Conservation (phyloP, 2,888 invertebrate species). For the Plagodis pulveraria region DNA sequence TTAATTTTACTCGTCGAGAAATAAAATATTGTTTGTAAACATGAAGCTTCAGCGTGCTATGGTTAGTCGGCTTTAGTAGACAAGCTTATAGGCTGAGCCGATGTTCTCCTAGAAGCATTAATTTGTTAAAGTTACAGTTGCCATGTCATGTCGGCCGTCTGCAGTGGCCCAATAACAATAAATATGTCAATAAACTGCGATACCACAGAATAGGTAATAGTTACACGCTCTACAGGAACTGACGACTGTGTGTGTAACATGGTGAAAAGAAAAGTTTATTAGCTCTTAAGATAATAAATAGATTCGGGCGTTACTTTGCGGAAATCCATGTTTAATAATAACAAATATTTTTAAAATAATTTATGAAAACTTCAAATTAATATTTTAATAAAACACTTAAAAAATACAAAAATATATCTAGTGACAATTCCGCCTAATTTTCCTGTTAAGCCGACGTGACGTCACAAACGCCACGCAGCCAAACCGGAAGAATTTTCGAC, state of each 20-base stretch:
- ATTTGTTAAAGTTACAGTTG: constrained; percentile 46
- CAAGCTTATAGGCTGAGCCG: constrained; percentile 26
- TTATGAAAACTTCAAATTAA: no score
- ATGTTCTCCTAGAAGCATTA: constrained; percentile 33
- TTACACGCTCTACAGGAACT: no score
- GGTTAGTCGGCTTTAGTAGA: constrained; percentile 23
- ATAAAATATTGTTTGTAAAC: constrained; percentile 34
- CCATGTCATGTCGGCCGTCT: constrained; percentile 25
- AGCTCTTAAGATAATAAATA: no score
- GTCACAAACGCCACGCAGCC: no score
- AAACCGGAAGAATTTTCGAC: no score
- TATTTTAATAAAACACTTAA: no score
- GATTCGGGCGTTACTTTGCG: no score
- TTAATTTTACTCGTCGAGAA: constrained; percentile 9
- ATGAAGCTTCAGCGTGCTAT: constrained; percentile 9
- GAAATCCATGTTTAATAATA: no score
- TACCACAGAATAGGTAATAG: neutral
- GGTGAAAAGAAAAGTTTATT: neutral
- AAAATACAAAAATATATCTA: no score
- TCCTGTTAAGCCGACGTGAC: no score
- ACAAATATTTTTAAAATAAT: no score
- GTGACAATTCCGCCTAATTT: no score
- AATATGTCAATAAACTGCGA: constrained; percentile 54
- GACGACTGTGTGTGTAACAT: constrained; percentile 8
- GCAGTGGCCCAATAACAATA: constrained; percentile 49